Conservation (phyloP, 1,140 invertebrate genomes). For the Lepidurus apus region DNA sequence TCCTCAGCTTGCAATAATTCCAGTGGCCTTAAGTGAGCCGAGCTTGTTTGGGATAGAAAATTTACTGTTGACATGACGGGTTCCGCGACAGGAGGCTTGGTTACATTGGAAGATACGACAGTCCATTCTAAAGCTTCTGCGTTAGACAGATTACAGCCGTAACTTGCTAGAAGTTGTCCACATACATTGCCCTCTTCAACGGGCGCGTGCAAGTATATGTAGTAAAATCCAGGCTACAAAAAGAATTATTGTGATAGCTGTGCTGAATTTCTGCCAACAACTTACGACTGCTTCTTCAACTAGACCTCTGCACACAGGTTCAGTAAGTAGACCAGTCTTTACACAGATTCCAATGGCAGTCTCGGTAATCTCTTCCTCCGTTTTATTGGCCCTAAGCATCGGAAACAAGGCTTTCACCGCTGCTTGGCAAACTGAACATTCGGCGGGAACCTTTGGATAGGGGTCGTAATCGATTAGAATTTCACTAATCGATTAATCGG, state of each 20-base stretch:
- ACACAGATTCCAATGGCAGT: background rate
- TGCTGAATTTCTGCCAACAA: background rate
- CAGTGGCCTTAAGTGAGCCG: background rate
- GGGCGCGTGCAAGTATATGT: conserved; percentile 24
- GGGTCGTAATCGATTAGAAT: too few species aligned
- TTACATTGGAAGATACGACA: conserved; percentile 39
- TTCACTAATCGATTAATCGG: too few species aligned
- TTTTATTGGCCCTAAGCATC: background rate
- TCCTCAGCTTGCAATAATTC: too few species aligned
- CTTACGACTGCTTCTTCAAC: conserved; percentile 16
- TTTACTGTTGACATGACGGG: conserved; percentile 22
- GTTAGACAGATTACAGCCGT: conserved; percentile 42
- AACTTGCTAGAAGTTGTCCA: conserved; percentile 51
- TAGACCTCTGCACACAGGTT: background rate
- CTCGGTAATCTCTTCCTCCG: conserved; percentile 22
- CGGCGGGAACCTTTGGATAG: background rate
- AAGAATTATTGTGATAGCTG: background rate
- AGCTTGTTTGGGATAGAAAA: background rate
- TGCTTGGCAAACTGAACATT: conserved; percentile 10
- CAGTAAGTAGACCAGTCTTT: background rate
- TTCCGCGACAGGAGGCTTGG: conserved; percentile 26
- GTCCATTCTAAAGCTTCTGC: conserved; percentile 50
- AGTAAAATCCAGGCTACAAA: conserved; percentile 31
- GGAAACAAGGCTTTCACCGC: background rate
- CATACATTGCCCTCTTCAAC: conserved; percentile 44